Evolutionary conservation across 1,140 invertebrate genomes (phyloP).

Genomic region (Drosophila tristis): DNA sequence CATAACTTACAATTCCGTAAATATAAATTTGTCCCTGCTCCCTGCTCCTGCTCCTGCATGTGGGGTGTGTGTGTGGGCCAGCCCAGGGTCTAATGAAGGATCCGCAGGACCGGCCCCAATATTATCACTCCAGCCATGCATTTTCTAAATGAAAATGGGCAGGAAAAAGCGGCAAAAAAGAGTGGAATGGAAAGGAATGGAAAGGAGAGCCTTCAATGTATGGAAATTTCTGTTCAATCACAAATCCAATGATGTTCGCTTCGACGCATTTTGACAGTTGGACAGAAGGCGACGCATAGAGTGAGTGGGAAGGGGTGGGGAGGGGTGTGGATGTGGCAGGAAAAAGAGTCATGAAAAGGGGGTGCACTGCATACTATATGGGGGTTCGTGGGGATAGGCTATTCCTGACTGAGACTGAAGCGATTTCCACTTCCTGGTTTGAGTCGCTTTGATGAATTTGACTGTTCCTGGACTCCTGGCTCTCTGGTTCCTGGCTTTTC

Average conservation of each 20-base stretch:
- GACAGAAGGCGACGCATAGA: conserved; percentile 36
- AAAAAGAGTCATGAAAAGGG: too few relatives aligned
- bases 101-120: conserved; percentile 33
- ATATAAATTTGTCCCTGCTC: conserved; percentile 70
- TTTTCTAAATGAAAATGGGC: conserved; percentile 72
- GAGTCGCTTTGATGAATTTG: conserved; percentile 72
- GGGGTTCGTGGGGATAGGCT: not conserved
- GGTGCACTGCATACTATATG: too few relatives aligned
- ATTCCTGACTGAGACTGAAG: not conserved
- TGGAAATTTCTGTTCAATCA: conserved; percentile 83
- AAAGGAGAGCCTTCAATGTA: conserved; percentile 65
- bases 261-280: conserved; percentile 84
- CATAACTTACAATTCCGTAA: conserved; percentile 84
- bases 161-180: not conserved
- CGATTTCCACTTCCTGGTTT: conserved; percentile 2
- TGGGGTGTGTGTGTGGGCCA: not conserved
- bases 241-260: conserved; percentile 84
- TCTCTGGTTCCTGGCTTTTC: not conserved
- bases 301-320: not conserved
- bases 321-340: not conserved
- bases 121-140: conserved; percentile 80
- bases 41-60: not conserved
- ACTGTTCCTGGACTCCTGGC: conserved; percentile 20
- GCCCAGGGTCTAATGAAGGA: conserved; percentile 65
- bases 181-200: not conserved